Evolutionary conservation across 2,113 vertebrate species (phyloP).

Genomic region (Glaucomys volans): DNA sequence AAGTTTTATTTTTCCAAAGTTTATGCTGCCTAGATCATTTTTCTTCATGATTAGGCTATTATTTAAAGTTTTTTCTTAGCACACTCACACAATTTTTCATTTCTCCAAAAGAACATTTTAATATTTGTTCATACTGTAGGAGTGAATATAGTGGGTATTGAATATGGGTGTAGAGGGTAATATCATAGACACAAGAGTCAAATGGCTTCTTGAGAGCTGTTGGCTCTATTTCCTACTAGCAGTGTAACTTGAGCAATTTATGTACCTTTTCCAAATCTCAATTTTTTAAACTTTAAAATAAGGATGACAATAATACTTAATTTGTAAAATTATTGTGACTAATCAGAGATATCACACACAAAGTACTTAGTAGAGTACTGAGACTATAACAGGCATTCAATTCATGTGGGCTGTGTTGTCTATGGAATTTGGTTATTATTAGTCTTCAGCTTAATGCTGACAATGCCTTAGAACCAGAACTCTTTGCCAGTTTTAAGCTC

Average conservation of each 20-base stretch:
- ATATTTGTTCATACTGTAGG: not conserved
- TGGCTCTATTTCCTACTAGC: not conserved
- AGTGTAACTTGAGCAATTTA: not conserved
- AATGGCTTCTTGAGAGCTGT: not conserved
- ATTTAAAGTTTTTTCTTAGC: not conserved
- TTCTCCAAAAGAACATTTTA: not conserved
- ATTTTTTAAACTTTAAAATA: slow-evolving; percentile 26
- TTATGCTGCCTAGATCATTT: not conserved
- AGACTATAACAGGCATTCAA: not conserved
- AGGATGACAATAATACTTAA: not conserved
- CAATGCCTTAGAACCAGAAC: not conserved
- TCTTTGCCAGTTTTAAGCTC: not conserved
- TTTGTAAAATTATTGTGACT: not conserved
- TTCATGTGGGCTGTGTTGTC: not conserved
- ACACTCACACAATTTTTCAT: not conserved
- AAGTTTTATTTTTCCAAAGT: not conserved
- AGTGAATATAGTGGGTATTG: not conserved
- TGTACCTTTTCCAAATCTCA: not conserved
- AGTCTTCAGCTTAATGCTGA: not conserved
- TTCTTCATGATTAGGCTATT: not conserved
- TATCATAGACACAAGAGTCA: not conserved
- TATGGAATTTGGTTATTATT: not conserved
- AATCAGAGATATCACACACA: not conserved
- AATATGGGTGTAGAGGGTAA: not conserved
- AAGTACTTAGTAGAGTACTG: not conserved